Conservation (phyloP, 2,113 vertebrate genomes). For the Ammodytes dubius region DNA sequence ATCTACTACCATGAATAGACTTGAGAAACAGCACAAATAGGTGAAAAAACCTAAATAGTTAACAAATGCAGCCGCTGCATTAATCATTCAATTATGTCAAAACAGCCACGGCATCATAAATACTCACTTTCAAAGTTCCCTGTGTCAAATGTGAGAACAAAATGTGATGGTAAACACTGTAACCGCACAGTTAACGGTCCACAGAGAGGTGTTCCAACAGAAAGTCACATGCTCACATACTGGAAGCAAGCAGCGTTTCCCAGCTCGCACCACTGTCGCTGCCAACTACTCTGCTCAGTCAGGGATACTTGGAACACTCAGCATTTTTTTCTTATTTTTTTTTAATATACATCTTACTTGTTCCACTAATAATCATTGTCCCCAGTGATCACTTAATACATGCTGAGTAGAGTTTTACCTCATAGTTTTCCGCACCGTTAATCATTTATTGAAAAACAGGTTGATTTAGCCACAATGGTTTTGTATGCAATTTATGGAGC, state of each 20-base stretch:
- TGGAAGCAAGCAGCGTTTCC: slow-evolving; percentile 66
- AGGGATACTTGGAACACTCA: slow-evolving; percentile 48
- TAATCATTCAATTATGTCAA: neutral
- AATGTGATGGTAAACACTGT: slow-evolving; percentile 14
- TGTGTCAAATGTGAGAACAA: neutral
- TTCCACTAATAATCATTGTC: slow-evolving; percentile 43
- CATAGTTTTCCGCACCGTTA: slow-evolving; percentile 21
- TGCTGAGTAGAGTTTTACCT: neutral
- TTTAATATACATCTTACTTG: neutral
- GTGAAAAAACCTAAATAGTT: neutral
- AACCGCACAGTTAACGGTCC: slow-evolving; percentile 19
- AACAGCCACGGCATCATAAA: neutral
- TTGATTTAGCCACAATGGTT: slow-evolving; percentile 32
- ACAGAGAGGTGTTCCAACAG: slow-evolving; percentile 26
- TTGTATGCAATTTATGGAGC: slow-evolving; percentile 19
- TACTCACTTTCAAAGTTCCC: neutral
- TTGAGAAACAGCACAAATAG: neutral
- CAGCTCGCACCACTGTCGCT: neutral
- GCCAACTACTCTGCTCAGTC: slow-evolving; percentile 53
- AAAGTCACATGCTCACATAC: slow-evolving; percentile 58
- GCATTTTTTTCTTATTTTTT: slow-evolving; percentile 7
- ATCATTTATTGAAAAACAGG: slow-evolving; percentile 41
- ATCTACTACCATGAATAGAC: neutral
- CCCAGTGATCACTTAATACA: slow-evolving; percentile 17
- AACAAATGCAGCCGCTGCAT: neutral